Base-by-base conservation (phyloP, 1,140 invertebrate species). In the Artemia franciscana region DNA sequence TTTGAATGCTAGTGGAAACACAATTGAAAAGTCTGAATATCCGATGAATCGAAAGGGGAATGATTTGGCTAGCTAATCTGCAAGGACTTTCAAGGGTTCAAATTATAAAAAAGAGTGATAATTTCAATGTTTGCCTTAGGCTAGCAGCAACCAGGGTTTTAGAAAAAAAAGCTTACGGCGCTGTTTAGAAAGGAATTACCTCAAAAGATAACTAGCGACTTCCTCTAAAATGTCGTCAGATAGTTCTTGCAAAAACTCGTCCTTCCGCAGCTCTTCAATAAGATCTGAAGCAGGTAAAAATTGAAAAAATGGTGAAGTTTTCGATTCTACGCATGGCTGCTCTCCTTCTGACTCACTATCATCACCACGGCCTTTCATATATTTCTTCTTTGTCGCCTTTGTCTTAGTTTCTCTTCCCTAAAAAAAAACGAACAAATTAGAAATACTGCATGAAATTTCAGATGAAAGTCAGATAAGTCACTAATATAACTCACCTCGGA, bases 321-420 rank as follows among this genome's bases (percentile, higher is more conserved):
- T 23, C 15, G 21, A 26, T n/a, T 59, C 57, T 7, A 39, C 63
- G 26, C 24, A 4, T 23, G 26, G 21, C 2, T 63, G 65, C 24
- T 71, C 70, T 12, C 75, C 75, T 25, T 75, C 74, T 18, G 67
- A 68, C 24, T 75, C 70, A 66, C 72, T 74, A 63, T 74, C 78
- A 70, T 81, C 74, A 28, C 76, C 77, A 69, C 86, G 88, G 69
- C 70, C 70, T 64, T 67, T 68, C 63, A 70, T 67, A 60, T 73
- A 71, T 68, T 80, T 80, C 69, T 79, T 80, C 68, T 97, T 97
- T 0, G 85, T 85, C 5, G 91, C 85, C 73, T 92, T 94, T 0
- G 88, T 95, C 76, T 94, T 96, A 0, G 90, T 92, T 77, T 97
- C 92, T 61, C 92, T 77, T 0, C 91, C 92, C 74, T 75, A 65